phyloP scores from a whole-genome alignment of 2,797 vertebrate genomes.

The Gymnothorax reevesii region DNA sequence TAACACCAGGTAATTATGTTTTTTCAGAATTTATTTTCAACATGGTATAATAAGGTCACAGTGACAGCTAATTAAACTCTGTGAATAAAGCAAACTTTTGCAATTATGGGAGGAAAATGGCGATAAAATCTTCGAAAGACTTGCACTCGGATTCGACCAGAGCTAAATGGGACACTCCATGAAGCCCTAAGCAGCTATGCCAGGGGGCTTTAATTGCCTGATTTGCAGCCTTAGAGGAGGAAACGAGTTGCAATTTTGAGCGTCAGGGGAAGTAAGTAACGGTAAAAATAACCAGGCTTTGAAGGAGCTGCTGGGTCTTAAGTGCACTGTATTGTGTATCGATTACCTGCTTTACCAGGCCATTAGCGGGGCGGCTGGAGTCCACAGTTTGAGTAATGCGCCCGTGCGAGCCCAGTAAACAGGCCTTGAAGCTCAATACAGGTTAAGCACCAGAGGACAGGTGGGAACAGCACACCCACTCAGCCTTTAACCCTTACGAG shows the following conservation, averaged over 20 bases:
- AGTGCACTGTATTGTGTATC: slow-evolving; percentile 8
- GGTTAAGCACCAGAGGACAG: slow-evolving; percentile 72
- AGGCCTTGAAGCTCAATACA: slow-evolving; percentile 67
- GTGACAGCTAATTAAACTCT: slow-evolving; percentile 74
- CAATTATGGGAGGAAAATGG: slow-evolving; percentile 71
- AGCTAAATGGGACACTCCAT: background rate
- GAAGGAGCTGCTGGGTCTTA: background rate
- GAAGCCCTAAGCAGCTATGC: slow-evolving; percentile 26
- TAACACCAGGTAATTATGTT: background rate
- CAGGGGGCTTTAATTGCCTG: slow-evolving; percentile 28
- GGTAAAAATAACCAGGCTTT: slow-evolving; percentile 5
- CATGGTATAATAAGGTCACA: slow-evolving; percentile 72
- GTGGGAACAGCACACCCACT: slow-evolving; percentile 46
- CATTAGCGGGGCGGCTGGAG: slow-evolving; percentile 35
- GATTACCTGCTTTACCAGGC: background rate
- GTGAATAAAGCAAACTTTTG: slow-evolving; percentile 67
- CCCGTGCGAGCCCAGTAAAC: slow-evolving; percentile 58
- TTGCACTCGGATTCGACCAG: background rate
- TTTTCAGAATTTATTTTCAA: slow-evolving; percentile 40
- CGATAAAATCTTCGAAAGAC: slow-evolving; percentile 43
- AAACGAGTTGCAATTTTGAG: slow-evolving; percentile 7
- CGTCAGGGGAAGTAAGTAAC: slow-evolving; percentile 24
- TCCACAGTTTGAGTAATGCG: slow-evolving; percentile 67
- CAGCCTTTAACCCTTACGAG: background rate
- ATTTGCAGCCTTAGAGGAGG: slow-evolving; percentile 16